Base-by-base conservation (phyloP, 2,113 vertebrate species). In the Centrocercus urophasianus region DNA sequence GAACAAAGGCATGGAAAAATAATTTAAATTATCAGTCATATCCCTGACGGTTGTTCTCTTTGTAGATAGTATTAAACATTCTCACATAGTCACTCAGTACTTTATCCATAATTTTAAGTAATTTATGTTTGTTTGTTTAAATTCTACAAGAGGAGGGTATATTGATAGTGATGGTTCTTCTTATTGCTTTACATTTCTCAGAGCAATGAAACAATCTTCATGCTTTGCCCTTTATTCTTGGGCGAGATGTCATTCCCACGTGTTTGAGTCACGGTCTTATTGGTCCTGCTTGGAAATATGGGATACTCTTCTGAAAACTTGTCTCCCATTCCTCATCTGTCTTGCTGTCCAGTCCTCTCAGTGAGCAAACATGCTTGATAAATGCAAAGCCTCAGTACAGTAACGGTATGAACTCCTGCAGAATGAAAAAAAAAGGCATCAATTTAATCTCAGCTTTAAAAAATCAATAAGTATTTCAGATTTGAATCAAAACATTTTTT, bases 81-180 rank as follows among this genome's bases (percentile, higher is more conserved):
- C 30, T 63, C 36, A 79, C 3, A 5, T 50, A 73, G 16, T n/a
- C 27, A 71, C 24, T 63, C 36, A n/a, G 2, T 52, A 74, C 3
- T 54, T 54, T 30, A 40, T 0, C 0, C 20, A 42, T 3, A 59
- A 38, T 24, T 56, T 14, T 47, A 34, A 59, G 56, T 22, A 13
- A 11, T 47, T 48, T 15, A 7, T 7, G 4, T 57, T 38, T 67
- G 47, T 90, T 86, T 36, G 14, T 28, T 54, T 54, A 28, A 61
- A 30, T 84, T 81, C 30, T 63, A 13, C 30, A 67, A n/a, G 3
- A 28, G 47, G 8, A 2, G 10, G 60, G 3, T 32, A 13, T 61
- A 17, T 20, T 18, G 28, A 38, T 52, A 78, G 13, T 15, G 20
- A 38, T 32, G 6, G 16, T 21, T 91, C 28, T 45, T 17, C 16